Base-by-base conservation (phyloP, 2,888 invertebrate species). In the Agrotis puta region DNA sequence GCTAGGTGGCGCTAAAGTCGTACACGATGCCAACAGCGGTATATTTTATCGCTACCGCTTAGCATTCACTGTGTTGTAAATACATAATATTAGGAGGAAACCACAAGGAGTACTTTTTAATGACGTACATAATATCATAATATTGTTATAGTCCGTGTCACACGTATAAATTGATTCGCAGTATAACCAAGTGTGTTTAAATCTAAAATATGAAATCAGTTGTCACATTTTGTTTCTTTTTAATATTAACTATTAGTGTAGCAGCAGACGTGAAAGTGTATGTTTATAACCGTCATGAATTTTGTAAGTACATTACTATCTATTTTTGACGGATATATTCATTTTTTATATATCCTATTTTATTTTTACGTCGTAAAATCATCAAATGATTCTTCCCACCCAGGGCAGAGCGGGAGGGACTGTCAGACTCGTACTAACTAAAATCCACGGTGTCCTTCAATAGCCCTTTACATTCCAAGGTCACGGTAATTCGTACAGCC, bases 231-330 rank as follows among this genome's bases (percentile, higher is more conserved):
- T 24, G 13, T 39, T 24, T 50, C 14, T 48, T 69, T 39, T n/a
- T 68, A n/a, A 24, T 68, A 9, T 13, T 69, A n/a, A 39, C 13
- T 50, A 9, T 39, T 3, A 70, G 16, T 50, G 48, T 0, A 24
- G 48, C 24, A 2, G 13, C 7, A 33, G n/a, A 24, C 0, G 48
- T 39, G 5, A n/a, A 50, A 4, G 16, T 66, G 16, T 69, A 24
- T 3, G 16, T 66, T 24, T 66, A 24, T 5, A 24, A 9, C 5
- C 9, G 5, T 2, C 5, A 16, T 16, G 70, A 69, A 4, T 39
- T 9, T 24, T 24, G 70, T 66, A 33, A 66, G 66, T 66, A 66
- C 13, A 7, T 47, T 18, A n/a, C 22, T 16, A 20, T 0, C 33
- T 16, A 20, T 3, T 9, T 47, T 48, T 48, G 13, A 22, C 5